These are phyloP conservation scores for Agrypnus murinus DNA, from an alignment of 2,888 invertebrate species.

Conservation along the genomic window DNA sequence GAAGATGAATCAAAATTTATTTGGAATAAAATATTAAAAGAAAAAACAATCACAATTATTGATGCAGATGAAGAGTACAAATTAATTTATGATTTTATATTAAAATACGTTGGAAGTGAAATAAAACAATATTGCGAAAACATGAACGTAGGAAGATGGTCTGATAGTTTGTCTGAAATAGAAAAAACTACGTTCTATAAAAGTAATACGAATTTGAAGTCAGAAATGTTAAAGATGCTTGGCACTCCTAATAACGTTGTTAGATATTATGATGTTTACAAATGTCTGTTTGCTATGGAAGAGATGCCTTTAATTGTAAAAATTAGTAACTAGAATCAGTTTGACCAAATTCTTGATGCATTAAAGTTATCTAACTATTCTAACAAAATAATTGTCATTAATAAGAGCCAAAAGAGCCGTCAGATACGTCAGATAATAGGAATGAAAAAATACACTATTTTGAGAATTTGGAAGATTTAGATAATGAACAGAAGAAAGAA, in stretches of 20 bases:
- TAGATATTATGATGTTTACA: too few species aligned
- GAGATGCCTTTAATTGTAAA: constrained; percentile 10
- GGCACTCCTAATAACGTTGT: background rate
- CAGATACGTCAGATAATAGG: too few species aligned
- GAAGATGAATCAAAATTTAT: background rate
- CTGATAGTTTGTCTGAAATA: background rate
- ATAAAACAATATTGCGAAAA: background rate
- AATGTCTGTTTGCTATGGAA: background rate
- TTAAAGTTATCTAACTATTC: constrained; percentile 1
- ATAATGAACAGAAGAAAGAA: too few species aligned
- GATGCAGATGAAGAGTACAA: background rate
- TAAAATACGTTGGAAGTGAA: background rate
- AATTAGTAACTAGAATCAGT: background rate
- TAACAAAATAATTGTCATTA: constrained; percentile 4
- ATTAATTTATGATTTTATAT: background rate
- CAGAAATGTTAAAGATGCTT: background rate
- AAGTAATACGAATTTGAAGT: background rate
- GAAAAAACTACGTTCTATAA: background rate
- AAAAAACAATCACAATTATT: background rate
- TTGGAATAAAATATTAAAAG: background rate
- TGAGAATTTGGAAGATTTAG: too few species aligned
- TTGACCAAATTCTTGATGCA: background rate
- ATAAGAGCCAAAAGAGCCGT: background rate
- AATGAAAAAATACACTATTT: background rate
- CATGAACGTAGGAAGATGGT: background rate